Conservation (phyloP, 2,888 invertebrate species). For the Lacanobia wlatinum region DNA sequence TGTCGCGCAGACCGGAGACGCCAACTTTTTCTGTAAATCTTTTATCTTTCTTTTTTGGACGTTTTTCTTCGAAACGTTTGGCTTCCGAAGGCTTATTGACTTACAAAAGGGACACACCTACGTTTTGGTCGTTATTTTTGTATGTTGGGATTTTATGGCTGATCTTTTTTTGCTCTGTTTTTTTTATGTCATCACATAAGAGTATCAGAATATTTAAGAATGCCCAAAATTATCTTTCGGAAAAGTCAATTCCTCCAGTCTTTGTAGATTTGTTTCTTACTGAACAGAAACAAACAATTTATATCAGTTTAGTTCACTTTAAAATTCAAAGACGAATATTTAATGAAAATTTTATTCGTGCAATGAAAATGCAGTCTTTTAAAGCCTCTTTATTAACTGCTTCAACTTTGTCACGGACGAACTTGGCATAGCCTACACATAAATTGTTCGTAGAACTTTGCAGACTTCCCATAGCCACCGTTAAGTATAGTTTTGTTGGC, state of each 20-base stretch:
- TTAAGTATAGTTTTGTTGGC: conserved; percentile 69
- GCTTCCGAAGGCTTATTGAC: conserved; percentile 52
- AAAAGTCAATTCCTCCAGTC: not conserved
- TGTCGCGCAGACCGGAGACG: conserved; percentile 13
- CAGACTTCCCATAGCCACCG: conserved; percentile 72
- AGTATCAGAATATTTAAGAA: not conserved
- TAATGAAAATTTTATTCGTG: conserved; percentile 29
- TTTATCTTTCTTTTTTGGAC: conserved; percentile 12
- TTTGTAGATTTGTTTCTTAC: not conserved
- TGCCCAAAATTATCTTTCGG: not conserved
- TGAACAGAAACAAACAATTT: conserved; percentile 1
- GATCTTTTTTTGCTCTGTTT: conserved; percentile 5
- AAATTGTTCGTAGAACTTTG: conserved; percentile 77
- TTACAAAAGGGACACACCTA: conserved; percentile 53
- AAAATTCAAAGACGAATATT: conserved; percentile 11
- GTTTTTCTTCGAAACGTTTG: conserved; percentile 39
- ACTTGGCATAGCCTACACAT: conserved; percentile 73
- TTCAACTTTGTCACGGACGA: conserved; percentile 66
- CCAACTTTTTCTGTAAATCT: conserved; percentile 29
- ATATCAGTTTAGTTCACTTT: not conserved
- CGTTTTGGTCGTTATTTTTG: conserved; percentile 39
- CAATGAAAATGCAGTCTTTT: conserved; percentile 46
- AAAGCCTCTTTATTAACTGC: conserved; percentile 48
- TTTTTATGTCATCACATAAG: not conserved
- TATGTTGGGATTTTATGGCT: conserved; percentile 6